Evolutionary conservation across 2,797 vertebrate genomes (phyloP), one percentile per base, ranked within the genome.

Genomic region (Anabas testudineus): DNA sequence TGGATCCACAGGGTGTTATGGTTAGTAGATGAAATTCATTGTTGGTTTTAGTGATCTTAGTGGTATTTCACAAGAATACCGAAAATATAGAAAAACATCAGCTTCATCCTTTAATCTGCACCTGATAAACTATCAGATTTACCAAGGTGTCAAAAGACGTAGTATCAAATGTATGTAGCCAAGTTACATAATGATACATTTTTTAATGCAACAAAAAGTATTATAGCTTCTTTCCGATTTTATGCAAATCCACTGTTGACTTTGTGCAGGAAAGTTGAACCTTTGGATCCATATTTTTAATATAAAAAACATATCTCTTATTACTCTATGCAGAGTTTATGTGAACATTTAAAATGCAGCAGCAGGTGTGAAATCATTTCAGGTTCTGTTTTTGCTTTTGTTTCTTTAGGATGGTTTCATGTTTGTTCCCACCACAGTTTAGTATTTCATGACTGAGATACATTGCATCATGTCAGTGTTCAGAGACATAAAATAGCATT

Each of bases 401-500:
- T 72, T 82, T 72, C 28, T 78, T 61, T 49, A 48, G 3, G 48
- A 70, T 70, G 52, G 48, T 74, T 76, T 61, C 39, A n/a, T 18
- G 37, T 77, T 75, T 81, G 67, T 80, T 84, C 36, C 21, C 26
- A n/a, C 39, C 58, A 34, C 22, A 56, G 69, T 71, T 42, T 62
- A 61, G 52, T 80, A 48, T 68, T 76, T 74, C 73, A 68, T 78
- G 46, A 59, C 74, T 76, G 71, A 85, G 78, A 67, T 53, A 60
- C 63, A 74, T 91, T 93, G 87, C 90, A 92, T 93, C 91, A 91
- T 86, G 70, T 71, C 15, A 37, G 80, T 57, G 81, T 81, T 88
- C 86, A 87, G 78, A 86, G 77, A 92, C 90, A 91, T 89, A 77
- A 91, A 94, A 94, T 87, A 73, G 80, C 82, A 91, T 94, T 93